phyloP scores from a whole-genome alignment of 1,140 invertebrate genomes.

The Eurosta solidaginis region DNA sequence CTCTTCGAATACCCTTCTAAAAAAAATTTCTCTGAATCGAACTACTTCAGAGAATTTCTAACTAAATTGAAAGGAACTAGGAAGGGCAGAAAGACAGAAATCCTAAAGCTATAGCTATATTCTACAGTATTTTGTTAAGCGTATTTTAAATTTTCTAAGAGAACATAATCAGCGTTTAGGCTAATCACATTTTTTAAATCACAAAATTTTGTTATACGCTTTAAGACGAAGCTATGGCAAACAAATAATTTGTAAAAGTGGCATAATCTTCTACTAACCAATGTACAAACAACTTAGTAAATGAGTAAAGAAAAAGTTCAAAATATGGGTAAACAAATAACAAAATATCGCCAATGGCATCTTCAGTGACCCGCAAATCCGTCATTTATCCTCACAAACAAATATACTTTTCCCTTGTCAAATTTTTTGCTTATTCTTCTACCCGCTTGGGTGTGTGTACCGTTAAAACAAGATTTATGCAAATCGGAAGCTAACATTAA shows the following conservation, averaged over 20 bases:
- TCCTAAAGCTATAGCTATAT: too few species aligned
- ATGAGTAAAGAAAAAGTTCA: neutral
- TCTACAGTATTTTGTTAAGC: too few species aligned
- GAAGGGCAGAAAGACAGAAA: too few species aligned
- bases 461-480: slow-evolving; percentile 58
- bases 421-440: neutral
- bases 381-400: neutral
- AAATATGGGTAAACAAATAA: neutral
- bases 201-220: neutral
- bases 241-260: neutral
- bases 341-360: neutral
- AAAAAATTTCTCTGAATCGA: too few species aligned
- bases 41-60: too few species aligned
- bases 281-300: neutral
- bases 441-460: neutral
- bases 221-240: neutral
- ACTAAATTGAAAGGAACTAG: too few species aligned
- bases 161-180: too few species aligned
- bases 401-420: neutral
- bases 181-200: neutral
- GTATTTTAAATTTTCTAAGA: too few species aligned
- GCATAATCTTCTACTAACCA: neutral
- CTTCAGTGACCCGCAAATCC: neutral
- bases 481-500: slow-evolving; percentile 60
- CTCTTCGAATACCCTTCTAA: too few species aligned